Conservation (phyloP, 2,888 invertebrate species). For the Aleiodes alternator region DNA sequence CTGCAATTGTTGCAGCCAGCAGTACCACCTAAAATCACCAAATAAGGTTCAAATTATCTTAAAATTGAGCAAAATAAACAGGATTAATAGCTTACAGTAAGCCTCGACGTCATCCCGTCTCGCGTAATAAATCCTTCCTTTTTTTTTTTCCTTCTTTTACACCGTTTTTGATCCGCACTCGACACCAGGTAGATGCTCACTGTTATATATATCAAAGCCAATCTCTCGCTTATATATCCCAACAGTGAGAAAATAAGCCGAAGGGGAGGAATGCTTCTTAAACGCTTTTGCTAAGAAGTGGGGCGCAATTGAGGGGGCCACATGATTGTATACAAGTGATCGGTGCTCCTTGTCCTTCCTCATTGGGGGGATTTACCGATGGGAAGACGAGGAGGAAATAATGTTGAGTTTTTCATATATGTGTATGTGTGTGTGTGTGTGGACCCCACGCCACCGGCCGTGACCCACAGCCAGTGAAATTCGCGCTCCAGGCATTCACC, state of each 20-base stretch:
- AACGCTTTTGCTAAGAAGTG: constrained; percentile 53
- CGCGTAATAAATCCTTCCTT: not conserved
- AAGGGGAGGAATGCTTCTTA: constrained; percentile 56
- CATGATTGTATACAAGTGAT: constrained; percentile 42
- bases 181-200: constrained; percentile 62
- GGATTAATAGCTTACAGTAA: constrained; percentile 59
- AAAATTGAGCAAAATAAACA: not conserved
- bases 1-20: constrained; percentile 58
- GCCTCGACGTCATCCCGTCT: constrained; percentile 59
- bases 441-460: constrained; percentile 57
- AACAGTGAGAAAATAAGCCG: constrained; percentile 62
- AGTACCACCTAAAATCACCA: constrained; percentile 60
- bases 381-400: constrained; percentile 51
- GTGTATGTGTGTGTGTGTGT: constrained; percentile 19
- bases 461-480: constrained; percentile 69
- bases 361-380: constrained; percentile 9
- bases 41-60: constrained; percentile 34
- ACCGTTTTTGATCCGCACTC: constrained; percentile 51
- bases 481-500: constrained; percentile 61
- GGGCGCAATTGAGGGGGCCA: constrained; percentile 56
- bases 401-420: constrained; percentile 36
- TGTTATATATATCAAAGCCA: constrained; percentile 70
- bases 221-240: constrained; percentile 67
- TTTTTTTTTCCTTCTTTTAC: not conserved
- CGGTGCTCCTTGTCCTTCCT: constrained; percentile 34